Conservation (phyloP, 1,140 invertebrate species). For the Cardiocondyla obscurior region DNA sequence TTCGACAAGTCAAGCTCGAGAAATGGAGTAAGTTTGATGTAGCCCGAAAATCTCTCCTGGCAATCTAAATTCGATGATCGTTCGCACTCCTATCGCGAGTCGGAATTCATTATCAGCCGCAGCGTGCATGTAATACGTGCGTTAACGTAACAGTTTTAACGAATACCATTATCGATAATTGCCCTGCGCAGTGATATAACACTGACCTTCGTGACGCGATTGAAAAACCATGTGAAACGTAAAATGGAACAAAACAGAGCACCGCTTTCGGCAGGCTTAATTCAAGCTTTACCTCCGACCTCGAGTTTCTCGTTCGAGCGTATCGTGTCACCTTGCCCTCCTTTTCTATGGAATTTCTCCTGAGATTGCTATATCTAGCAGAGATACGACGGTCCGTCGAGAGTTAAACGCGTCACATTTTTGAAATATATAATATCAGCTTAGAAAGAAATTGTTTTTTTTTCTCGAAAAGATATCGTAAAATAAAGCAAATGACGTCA, state of each 20-base stretch:
- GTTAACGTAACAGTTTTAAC: background rate
- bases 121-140: background rate
- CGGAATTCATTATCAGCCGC: background rate
- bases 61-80: background rate
- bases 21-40: background rate
- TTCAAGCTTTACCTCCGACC: constrained; percentile 39
- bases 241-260: background rate
- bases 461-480: too few relatives aligned
- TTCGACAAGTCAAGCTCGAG: background rate
- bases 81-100: background rate
- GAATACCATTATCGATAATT: constrained; percentile 2
- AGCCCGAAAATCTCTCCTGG: background rate
- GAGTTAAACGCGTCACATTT: constrained; percentile 1
- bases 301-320: constrained; percentile 12
- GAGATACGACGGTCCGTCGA: background rate
- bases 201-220: background rate
- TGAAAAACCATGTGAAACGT: background rate
- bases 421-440: too few relatives aligned
- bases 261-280: background rate
- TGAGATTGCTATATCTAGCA: background rate
- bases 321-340: constrained; percentile 53
- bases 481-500: too few relatives aligned
- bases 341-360: background rate
- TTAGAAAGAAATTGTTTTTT: background rate
- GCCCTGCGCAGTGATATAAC: background rate